Evolutionary conservation across 2,113 vertebrate genomes (phyloP).

Genomic region (human): DNA sequence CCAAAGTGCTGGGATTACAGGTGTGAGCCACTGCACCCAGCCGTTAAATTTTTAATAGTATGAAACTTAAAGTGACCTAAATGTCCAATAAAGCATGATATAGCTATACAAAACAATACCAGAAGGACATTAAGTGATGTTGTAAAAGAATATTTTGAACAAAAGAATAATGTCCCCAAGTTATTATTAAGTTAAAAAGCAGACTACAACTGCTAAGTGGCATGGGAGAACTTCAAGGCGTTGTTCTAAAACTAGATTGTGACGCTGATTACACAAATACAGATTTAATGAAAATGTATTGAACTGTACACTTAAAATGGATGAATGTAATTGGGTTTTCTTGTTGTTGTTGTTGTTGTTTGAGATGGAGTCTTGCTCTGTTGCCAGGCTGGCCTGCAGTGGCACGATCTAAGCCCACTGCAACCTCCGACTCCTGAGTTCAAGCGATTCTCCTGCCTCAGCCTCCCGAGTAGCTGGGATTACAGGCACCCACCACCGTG

Average conservation of each 20-base stretch:
- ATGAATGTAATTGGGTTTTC: not conserved
- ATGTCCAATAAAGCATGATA: not conserved
- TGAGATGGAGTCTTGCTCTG: no score
- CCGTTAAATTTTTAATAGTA: not conserved
- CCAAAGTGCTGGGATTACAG: no score
- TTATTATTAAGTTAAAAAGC: not conserved
- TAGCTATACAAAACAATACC: slow-evolving; percentile 11
- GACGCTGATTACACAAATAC: not conserved
- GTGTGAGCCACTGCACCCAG: no score
- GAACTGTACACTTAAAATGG: not conserved
- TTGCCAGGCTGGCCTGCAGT: no score
- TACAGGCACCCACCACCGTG: no score
- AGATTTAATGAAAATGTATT: slow-evolving; percentile 33
- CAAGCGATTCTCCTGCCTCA: no score
- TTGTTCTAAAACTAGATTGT: slow-evolving; percentile 11
- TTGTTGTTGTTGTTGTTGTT: not conserved
- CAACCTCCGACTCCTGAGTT: no score
- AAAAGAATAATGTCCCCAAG: not conserved
- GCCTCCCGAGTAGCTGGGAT: no score
- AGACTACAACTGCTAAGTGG: not conserved
- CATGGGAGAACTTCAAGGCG: not conserved
- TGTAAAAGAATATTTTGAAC: not conserved
- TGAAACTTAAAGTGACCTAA: slow-evolving; percentile 18
- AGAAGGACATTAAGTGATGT: not conserved
- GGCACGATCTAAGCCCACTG: no score